Conservation (phyloP, 2,888 invertebrate genomes). For the Meteorus cinctellus region DNA sequence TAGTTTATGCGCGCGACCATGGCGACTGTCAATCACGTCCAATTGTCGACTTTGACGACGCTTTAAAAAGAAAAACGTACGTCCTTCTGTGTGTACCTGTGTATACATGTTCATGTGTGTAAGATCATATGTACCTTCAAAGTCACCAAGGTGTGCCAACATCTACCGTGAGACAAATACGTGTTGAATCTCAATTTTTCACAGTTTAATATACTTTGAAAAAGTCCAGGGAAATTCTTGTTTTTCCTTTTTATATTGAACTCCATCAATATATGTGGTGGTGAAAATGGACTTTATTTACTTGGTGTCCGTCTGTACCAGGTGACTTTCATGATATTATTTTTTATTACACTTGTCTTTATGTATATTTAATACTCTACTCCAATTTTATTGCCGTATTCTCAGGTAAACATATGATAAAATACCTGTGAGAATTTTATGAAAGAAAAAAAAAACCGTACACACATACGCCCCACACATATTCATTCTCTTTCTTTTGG, state of each 20-base stretch:
- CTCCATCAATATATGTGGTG: neutral
- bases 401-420: neutral
- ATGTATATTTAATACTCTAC: neutral
- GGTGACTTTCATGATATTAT: neutral
- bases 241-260: neutral
- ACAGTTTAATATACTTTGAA: neutral
- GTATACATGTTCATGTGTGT: neutral
- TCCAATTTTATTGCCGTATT: neutral
- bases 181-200: neutral
- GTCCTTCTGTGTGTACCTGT: neutral
- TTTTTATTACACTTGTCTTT: neutral
- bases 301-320: constrained; percentile 6
- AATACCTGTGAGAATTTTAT: constrained; percentile 1
- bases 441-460: neutral
- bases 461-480: neutral
- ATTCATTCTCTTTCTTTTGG: neutral
- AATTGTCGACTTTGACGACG: constrained; percentile 22
- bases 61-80: constrained; percentile 1
- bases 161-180: neutral
- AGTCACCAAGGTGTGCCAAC: neutral
- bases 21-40: constrained; percentile 18
- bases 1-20: neutral
- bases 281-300: neutral
- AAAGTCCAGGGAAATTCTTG: neutral
- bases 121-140: neutral